phyloP scores from a whole-genome alignment of 2,113 vertebrate species.

The Thunnus maccoyii region DNA sequence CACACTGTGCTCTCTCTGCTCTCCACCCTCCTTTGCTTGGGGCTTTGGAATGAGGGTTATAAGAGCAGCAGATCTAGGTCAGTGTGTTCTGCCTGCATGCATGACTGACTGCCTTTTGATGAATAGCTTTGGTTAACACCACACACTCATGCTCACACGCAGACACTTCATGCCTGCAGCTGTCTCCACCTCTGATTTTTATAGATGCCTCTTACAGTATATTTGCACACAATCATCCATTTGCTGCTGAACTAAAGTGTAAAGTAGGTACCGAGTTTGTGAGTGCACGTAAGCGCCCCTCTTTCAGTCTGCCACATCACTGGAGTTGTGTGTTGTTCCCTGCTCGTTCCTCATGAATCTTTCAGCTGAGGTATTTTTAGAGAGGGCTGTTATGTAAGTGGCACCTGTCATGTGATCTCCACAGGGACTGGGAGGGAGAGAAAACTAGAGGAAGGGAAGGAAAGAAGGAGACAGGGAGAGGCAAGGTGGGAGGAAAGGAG shows the following conservation, averaged over 20 bases:
- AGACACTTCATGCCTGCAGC: not conserved
- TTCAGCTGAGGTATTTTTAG: constrained; percentile 85
- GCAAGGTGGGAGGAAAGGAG: constrained; percentile 32
- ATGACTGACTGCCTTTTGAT: constrained; percentile 61
- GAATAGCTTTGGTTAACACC: constrained; percentile 37
- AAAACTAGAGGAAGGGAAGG: constrained; percentile 41
- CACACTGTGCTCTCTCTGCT: not conserved
- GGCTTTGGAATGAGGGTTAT: constrained; percentile 67
- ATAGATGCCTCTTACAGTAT: not conserved
- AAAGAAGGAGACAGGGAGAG: constrained; percentile 25
- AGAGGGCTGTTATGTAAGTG: constrained; percentile 82
- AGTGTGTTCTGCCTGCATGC: constrained; percentile 64
- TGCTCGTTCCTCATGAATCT: constrained; percentile 79
- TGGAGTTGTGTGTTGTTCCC: constrained; percentile 47
- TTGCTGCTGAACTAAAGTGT: not conserved
- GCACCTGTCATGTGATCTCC: constrained; percentile 86
- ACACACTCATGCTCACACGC: constrained; percentile 6
- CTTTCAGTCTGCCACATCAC: constrained; percentile 55
- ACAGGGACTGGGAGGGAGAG: constrained; percentile 60
- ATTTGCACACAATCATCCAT: constrained; percentile 18
- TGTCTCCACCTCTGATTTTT: constrained; percentile 7
- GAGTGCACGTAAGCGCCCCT: constrained; percentile 21
- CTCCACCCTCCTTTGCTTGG: constrained; percentile 23
- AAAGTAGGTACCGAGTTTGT: not conserved
- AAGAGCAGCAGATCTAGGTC: constrained; percentile 73